Percentiles rank a stretch among this genome's conserved stretches.
These are phyloP conservation scores for Oreochromis aureus DNA, from an alignment of 2,113 vertebrate genomes.

Conservation along the genomic window DNA sequence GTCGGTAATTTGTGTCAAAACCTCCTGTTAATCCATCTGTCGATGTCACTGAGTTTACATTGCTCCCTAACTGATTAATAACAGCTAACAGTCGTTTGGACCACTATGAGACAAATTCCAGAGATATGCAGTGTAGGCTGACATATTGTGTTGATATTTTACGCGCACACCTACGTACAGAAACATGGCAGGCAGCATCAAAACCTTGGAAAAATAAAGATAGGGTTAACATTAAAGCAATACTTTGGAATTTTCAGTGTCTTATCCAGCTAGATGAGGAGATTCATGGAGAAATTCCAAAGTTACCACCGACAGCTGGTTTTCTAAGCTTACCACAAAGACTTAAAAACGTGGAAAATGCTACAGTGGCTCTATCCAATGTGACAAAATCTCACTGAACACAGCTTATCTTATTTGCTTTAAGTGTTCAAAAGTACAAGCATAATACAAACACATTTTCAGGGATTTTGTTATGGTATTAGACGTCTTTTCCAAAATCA, in stretches of 20 bases:
- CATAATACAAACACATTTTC: not conserved
- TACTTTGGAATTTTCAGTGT: not conserved
- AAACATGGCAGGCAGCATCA: not conserved
- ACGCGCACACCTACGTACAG: not conserved
- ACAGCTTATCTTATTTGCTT: not conserved
- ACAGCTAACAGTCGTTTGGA: not conserved
- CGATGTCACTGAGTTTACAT: constrained; percentile 34
- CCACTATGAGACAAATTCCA: not conserved
- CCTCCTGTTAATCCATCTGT: constrained; percentile 1
- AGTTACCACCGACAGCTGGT: not conserved
- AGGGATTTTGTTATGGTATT: not conserved
- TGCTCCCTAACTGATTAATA: constrained; percentile 8
- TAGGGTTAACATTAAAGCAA: not conserved
- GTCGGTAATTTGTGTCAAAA: constrained; percentile 17
- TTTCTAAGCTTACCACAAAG: not conserved
- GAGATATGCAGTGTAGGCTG: not conserved
- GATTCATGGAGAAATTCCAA: not conserved
- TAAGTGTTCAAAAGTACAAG: no score
- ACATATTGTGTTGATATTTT: not conserved
- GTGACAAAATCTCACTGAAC: not conserved
- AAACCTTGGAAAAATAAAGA: not conserved
- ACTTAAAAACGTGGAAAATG: not conserved
- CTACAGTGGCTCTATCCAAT: not conserved
- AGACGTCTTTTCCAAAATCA: not conserved
- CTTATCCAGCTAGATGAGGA: not conserved